phyloP scores from a whole-genome alignment of 1,140 invertebrate genomes.

The Colletes latitarsis region DNA sequence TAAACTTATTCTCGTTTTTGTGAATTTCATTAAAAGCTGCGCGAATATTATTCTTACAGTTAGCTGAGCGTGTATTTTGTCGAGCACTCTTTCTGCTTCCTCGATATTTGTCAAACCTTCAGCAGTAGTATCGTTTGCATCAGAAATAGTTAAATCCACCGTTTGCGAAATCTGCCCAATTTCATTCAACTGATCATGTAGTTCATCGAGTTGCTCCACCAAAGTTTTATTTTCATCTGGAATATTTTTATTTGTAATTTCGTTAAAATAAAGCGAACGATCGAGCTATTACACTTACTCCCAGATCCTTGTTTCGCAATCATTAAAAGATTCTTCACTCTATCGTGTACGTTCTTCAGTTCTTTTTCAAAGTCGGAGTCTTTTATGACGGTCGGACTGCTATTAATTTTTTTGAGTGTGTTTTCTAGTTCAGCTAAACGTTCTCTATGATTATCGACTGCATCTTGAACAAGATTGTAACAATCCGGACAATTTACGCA shows the following conservation, averaged over 20 bases:
- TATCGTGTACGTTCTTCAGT: slow-evolving; percentile 86
- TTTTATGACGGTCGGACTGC: slow-evolving; percentile 90
- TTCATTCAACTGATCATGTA: slow-evolving; percentile 85
- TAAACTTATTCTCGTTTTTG: background rate
- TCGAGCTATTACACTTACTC: slow-evolving; percentile 73
- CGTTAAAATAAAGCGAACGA: background rate
- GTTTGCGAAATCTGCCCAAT: slow-evolving; percentile 85
- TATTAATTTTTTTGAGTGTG: slow-evolving; percentile 85
- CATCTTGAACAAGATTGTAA: slow-evolving; percentile 95
- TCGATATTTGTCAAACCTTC: slow-evolving; percentile 87
- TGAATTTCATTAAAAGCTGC: background rate
- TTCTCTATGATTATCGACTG: slow-evolving; percentile 89
- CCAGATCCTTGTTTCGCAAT: slow-evolving; percentile 86
- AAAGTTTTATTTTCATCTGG: slow-evolving; percentile 84
- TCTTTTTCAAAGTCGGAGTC: slow-evolving; percentile 92
- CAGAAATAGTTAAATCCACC: slow-evolving; percentile 83
- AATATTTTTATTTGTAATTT: slow-evolving; percentile 5
- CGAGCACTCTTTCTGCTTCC: slow-evolving; percentile 87
- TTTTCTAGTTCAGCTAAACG: slow-evolving; percentile 89
- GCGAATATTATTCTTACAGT: slow-evolving; percentile 76
- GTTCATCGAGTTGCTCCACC: slow-evolving; percentile 85
- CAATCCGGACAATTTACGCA: slow-evolving; percentile 95
- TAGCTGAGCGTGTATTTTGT: slow-evolving; percentile 87
- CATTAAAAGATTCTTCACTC: slow-evolving; percentile 86
- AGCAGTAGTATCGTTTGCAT: slow-evolving; percentile 83